Evolutionary conservation across 37 sponge, comb jelly and placozoan genomes (phyloP).

Genomic region (Haliclona indistincta): DNA sequence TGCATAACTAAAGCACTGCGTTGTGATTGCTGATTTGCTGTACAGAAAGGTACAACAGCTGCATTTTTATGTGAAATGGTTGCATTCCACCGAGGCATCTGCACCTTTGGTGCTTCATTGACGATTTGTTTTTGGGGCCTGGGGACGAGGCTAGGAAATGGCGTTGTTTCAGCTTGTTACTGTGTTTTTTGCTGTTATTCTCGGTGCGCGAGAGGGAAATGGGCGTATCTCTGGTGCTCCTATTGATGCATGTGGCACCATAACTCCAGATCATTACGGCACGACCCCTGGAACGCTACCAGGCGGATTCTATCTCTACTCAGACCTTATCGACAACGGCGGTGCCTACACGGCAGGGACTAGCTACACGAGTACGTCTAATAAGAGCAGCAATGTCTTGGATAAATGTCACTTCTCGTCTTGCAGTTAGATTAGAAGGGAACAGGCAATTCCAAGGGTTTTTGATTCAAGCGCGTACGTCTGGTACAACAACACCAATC

Average conservation of each 20-base stretch:
- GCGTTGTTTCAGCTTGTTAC: too few species aligned
- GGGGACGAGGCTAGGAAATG: too few species aligned
- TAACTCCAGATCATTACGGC: background rate
- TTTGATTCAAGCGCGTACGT: background rate
- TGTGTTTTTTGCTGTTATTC: too few species aligned
- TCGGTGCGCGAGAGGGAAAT: too few species aligned
- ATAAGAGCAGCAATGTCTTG: background rate
- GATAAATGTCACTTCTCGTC: background rate
- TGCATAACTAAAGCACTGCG: too few species aligned
- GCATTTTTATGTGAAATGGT: too few species aligned
- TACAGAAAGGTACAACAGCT: too few species aligned
- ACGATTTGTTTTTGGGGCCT: too few species aligned
- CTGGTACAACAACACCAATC: background rate
- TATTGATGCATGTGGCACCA: background rate
- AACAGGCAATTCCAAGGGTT: background rate
- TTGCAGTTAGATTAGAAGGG: background rate
- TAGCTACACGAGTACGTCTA: background rate
- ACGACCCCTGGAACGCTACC: background rate
- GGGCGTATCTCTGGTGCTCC: constrained; percentile 1
- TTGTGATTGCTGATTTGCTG: too few species aligned
- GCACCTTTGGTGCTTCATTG: too few species aligned
- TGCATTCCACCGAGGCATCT: too few species aligned
- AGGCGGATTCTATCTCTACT: background rate
- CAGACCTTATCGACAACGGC: constrained; percentile 1
- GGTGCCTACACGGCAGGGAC: background rate